Conservation (phyloP, 1,140 invertebrate genomes). For the Mactra quadrangularis region DNA sequence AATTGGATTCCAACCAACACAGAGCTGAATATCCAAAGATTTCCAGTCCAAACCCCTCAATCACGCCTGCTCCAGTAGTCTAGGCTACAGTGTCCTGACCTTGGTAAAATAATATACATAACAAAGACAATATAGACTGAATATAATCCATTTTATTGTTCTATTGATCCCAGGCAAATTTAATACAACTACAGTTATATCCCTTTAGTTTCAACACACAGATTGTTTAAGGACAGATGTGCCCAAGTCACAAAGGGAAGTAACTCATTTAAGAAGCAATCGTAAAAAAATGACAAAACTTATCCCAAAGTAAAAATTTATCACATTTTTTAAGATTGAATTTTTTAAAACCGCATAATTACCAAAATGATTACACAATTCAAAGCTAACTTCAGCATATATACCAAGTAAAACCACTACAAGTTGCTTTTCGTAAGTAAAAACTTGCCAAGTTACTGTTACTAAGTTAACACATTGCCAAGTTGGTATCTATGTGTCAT, state of each 20-base stretch:
- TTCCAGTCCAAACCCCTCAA: no score
- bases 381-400: not conserved
- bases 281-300: not conserved
- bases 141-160: slow-evolving; percentile 57
- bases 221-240: slow-evolving; percentile 1
- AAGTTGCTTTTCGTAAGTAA: not conserved
- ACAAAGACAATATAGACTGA: no score
- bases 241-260: slow-evolving; percentile 12
- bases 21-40: no score
- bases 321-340: not conserved
- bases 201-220: slow-evolving; percentile 24
- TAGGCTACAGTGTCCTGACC: no score
- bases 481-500: no score
- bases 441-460: not conserved
- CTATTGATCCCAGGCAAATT: slow-evolving; percentile 60
- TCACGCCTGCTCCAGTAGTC: no score
- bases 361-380: not conserved
- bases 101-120: no score
- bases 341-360: not conserved
- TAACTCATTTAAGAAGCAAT: slow-evolving; percentile 1
- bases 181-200: slow-evolving; percentile 58
- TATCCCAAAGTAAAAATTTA: not conserved
- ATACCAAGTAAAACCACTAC: not conserved
- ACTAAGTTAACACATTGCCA: no score
- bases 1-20: no score